phyloP scores from a whole-genome alignment of 1,140 invertebrate species.

The Brachystomella parvula region DNA sequence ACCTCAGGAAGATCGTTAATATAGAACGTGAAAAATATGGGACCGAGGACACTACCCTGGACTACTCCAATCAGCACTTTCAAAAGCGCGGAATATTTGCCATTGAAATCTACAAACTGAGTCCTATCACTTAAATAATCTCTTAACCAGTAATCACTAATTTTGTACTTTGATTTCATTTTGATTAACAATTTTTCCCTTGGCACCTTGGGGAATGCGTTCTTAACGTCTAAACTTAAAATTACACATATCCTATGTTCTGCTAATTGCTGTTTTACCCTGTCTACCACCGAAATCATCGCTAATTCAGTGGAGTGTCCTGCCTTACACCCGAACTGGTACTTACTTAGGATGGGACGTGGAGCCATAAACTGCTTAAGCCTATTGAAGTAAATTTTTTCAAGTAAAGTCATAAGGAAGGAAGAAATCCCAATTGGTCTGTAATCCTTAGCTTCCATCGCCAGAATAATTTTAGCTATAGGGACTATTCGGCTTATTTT shows the following conservation, averaged over 20 bases:
- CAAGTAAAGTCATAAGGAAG: not conserved
- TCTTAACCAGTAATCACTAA: conserved; percentile 18
- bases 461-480: not conserved
- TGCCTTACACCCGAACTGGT: conserved; percentile 18
- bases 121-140: conserved; percentile 11
- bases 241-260: conserved; percentile 2
- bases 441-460: not conserved
- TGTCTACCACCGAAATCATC: conserved; percentile 6
- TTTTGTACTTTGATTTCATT: conserved; percentile 13
- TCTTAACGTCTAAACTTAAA: conserved; percentile 15
- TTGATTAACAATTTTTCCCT: conserved; percentile 4
- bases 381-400: not conserved
- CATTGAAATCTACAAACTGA: conserved; percentile 13
- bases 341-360: not conserved
- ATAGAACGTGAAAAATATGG: conserved; percentile 14
- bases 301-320: conserved; percentile 16
- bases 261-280: conserved; percentile 7
- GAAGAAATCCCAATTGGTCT: conserved; percentile 8
- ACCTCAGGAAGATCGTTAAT: conserved; percentile 15
- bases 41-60: conserved; percentile 14
- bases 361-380: not conserved
- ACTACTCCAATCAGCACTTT: not conserved
- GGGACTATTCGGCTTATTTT: not conserved
- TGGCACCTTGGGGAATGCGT: conserved; percentile 14
- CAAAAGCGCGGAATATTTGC: not conserved